Evolutionary conservation across 2,888 invertebrate species (phyloP).

Genomic region (Seira musarum): DNA sequence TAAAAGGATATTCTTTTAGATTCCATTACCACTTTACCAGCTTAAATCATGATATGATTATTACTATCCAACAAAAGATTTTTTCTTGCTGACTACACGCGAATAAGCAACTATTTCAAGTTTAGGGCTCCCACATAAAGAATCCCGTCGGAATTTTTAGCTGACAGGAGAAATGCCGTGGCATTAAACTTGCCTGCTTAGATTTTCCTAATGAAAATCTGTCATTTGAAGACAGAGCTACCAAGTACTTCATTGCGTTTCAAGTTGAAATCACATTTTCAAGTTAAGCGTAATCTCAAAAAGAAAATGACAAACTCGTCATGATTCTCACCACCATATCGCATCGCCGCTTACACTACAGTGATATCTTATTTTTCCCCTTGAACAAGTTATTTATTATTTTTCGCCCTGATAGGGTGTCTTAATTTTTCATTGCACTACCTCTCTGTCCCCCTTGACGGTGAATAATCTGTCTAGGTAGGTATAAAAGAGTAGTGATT

Average conservation of each 20-base stretch:
- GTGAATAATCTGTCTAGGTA: constrained; percentile 38
- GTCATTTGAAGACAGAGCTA: no score
- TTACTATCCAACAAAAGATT: constrained; percentile 35
- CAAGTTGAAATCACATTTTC: not conserved
- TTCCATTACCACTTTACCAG: constrained; percentile 19
- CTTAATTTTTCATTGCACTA: no score
- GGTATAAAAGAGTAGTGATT: constrained; percentile 16
- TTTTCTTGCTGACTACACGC: no score
- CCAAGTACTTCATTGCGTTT: no score
- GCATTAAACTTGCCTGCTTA: constrained; percentile 51
- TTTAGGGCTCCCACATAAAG: no score
- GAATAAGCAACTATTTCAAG: no score
- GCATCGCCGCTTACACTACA: constrained; percentile 3
- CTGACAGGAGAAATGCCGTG: constrained; percentile 49
- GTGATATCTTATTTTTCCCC: not conserved
- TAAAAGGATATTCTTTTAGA: constrained; percentile 43
- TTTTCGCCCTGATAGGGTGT: not conserved
- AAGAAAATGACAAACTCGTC: constrained; percentile 50
- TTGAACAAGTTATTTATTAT: not conserved
- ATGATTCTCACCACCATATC: constrained; percentile 42
- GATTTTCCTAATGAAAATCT: constrained; percentile 33
- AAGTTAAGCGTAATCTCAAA: constrained; percentile 13
- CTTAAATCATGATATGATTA: constrained; percentile 47
- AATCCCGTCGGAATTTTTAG: constrained; percentile 47
- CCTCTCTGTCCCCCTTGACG: constrained; percentile 15